Base-by-base conservation (phyloP, 1,140 invertebrate species). In the Agraylea sexmaculata region DNA sequence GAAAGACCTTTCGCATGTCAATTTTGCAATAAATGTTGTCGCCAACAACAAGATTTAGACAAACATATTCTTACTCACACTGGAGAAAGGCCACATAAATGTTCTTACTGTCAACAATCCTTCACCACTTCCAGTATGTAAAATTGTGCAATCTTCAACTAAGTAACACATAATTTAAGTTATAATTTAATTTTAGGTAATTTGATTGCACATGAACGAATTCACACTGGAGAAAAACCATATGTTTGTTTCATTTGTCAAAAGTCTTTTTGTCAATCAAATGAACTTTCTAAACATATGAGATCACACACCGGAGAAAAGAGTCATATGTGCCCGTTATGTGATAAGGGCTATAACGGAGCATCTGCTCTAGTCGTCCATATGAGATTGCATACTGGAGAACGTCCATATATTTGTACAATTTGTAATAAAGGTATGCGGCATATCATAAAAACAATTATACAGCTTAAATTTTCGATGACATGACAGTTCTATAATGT, bases 1-100 rank as follows among this genome's bases (percentile, higher is more conserved):
- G 79, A 82, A 47, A 63, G 75, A 28, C 79, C 79, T 0, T 83
- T 79, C 49, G 67, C 71, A 18, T 83, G 80, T 59, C 68, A 62
- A 19, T 42, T 68, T 0, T 69, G 66, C 42, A 59, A 64, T 8
- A 57, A 61, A 35, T 57, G 57, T n/a, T 68, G 71, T 39, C 58
- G 60, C 7, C 65, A 63, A 37, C 62, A 66, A 10, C 68, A 74
- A 45, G 64, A 72, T 16, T 53, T 77, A 17, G 60, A 59, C 7
- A 63, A 62, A n/a, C 66, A 72, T 39, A 49, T 64, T 32, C 59
- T 63, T 17, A 69, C 66, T 0, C 75, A 78, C 46, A 70, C 68
- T 1, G 62, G 62, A 2, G 72, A 75, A 46, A 74, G 77, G 45
- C 72, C 75, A 0, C 77, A 73, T 47, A 40, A 64, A 2, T 74